Evolutionary conservation across 2,888 invertebrate species (phyloP), one percentile per base, ranked within the genome.

Genomic region (Drosophila pegasa): DNA sequence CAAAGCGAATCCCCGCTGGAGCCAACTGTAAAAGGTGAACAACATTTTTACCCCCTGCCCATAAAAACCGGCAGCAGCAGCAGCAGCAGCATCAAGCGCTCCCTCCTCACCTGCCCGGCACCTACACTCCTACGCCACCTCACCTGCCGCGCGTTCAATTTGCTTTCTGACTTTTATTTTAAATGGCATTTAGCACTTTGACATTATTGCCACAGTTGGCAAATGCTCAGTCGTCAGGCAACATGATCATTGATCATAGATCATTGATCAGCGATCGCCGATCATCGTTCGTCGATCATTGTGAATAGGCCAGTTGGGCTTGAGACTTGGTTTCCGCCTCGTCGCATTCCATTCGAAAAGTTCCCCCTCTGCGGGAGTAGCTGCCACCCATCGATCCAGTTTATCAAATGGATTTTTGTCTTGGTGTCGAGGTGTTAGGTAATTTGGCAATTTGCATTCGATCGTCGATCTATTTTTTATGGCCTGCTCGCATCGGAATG

Each of bases 141-240:
- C 48, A 10, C n/a, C 45, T n/a, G 45, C 45, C 27, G 29, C 38
- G 45, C 38, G 50, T 65, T 62, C 54, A 48, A 50, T 38, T 61
- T 27, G 61, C 47, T 61, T 16, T 38, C 47, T 59, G 50, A 33
- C 55, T 55, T 33, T 55, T 43, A 27, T 35, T 48, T 58, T 60
- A 64, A 38, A 52, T 78, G 87, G 63, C 87, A 70, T 73, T 88
- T 88, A 88, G 64, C 87, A 87, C 78, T 86, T 76, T 85, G 88
- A 87, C 84, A 87, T 85, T 87, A 83, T 73, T 71, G 71, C 82
- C 71, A 54, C 62, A 71, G 50, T 48, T 35, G 22, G 43, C 51
- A 60, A 51, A 43, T 16, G 50, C 27, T 29, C 14, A 57, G 12
- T 51, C 37, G 45, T 33, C 31, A 48, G 50, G 27, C 27, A 27